Evolutionary conservation across 2,888 invertebrate species (phyloP), one percentile per base, ranked within the genome.

Genomic region (Drosophila monieri): DNA sequence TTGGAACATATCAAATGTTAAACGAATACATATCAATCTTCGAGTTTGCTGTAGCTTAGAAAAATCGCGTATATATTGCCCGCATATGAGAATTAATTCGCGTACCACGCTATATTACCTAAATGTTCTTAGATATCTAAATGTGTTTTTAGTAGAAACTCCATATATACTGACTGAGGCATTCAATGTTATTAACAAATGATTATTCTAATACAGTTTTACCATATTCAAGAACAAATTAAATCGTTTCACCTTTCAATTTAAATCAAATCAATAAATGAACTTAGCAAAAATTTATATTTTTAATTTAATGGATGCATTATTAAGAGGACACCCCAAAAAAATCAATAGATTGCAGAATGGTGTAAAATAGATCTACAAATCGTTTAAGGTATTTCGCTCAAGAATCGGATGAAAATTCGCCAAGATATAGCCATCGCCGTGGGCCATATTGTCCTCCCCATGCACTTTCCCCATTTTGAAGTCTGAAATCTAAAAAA

Each of bases 101-200:
- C 37, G 57, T 56, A 52, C 54, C 25, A 61, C 15, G 39, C 41
- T 47, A 37, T 32, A 41, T 62, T 52, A 72, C 54, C 52, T 51
- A 53, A 54, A 54, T 56, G 48, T 55, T 66, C 67, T 66, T 51
- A 47, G 21, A 44, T 58, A 69, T 61, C 56, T 73, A 30, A 64
- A 70, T 64, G 77, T 78, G 66, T 81, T 77, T 80, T 62, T 65
- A 49, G 73, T 80, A 78, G 78, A 51, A 67, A 25, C 49, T 62
- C 46, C 43, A 60, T 75, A 58, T 62, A 70, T 89, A 89, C 89
- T 88, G 88, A 85, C 88, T 88, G 89, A 86, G 89, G 89, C 89
- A 88, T 85, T 80, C 79, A 88, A 88, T 78, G 78, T 81, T 85
- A 85, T 54, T 46, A 71, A 66, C 81, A 85, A 74, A 80, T 68